Conservation (phyloP, 2,113 vertebrate species). For the Verasper variegatus region DNA sequence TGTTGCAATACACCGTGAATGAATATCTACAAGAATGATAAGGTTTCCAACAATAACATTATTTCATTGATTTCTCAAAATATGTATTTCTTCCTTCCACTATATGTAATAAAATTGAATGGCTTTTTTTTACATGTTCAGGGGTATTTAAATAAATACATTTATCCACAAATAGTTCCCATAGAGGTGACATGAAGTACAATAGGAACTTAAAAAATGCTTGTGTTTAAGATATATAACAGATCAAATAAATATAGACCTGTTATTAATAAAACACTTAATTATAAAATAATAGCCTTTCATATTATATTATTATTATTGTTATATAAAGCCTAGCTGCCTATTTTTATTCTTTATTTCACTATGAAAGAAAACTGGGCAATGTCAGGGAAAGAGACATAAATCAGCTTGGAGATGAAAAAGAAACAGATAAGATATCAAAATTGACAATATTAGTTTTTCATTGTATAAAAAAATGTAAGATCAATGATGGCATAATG, state of each 20-base stretch:
- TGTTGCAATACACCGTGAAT: neutral
- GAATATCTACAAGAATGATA: neutral
- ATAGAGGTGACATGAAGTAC: neutral
- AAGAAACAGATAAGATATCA: no score
- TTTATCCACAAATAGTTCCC: neutral
- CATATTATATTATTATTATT: neutral
- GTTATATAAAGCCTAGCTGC: no score
- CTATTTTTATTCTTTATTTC: no score
- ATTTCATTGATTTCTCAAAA: neutral
- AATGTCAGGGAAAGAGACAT: neutral
- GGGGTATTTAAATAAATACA: neutral
- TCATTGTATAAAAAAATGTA: no score
- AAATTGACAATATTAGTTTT: no score
- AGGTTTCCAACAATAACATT: neutral
- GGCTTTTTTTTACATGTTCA: neutral
- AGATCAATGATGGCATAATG: no score
- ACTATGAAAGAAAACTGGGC: neutral
- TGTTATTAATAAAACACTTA: neutral
- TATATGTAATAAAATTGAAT: neutral
- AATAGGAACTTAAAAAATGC: neutral
- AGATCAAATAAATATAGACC: neutral
- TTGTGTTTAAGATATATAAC: no score
- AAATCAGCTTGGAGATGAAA: no score
- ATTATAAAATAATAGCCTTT: neutral
- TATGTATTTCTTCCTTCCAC: neutral